Evolutionary conservation across 1,140 invertebrate species (phyloP), one percentile per base, ranked within the genome.

Genomic region (Geopemphigus sp.): DNA sequence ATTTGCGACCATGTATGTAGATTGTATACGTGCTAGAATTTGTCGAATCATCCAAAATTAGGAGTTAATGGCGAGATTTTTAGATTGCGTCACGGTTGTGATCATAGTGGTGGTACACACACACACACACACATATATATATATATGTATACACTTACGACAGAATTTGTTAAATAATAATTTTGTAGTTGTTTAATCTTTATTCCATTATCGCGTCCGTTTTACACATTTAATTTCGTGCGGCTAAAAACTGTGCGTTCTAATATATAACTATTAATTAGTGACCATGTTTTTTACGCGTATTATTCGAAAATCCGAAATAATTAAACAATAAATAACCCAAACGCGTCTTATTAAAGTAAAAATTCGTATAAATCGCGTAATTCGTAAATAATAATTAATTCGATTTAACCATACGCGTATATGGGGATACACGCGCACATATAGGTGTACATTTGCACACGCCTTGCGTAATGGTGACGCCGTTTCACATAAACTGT

Each of bases 41-140:
- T 70, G 66, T 53, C 24, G 45, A 70, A 70, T 70, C 66, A 70
- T 70, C 47, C 15, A 17, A 32, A 70, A 70, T 70, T 53, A 53
- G 53, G 8, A 26, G 47, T 53, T 50, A 45, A 70, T 50, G 22
- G 14, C 17, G 56, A 61, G 14, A 26, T 29, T 10, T 39, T 26
- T 61, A 15, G 57, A 61, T 61, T 19, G 4, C 66, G 45, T 53
- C 22, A 70, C 15, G 47, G 15, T 68, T 29, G 66, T 70, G 47
- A 70, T 70, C 24, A 50, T 50, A 4, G 10, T 0, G n/a, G 24
- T 61, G 6, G 5, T 61, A 57, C 29, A 14, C 6, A 26, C 26
- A 29, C n/a, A 29, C 17, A 26, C 26, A 29, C n/a, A 29, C 17
- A 24, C 14, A 14, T 39, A 8, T 8, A 8, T 39, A 8, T 8